A percentile compares a stretch with the other conserved stretches of the same genome.
Evolutionary conservation across 2,113 vertebrate species (phyloP).

Genomic region (Prinia subflava): DNA sequence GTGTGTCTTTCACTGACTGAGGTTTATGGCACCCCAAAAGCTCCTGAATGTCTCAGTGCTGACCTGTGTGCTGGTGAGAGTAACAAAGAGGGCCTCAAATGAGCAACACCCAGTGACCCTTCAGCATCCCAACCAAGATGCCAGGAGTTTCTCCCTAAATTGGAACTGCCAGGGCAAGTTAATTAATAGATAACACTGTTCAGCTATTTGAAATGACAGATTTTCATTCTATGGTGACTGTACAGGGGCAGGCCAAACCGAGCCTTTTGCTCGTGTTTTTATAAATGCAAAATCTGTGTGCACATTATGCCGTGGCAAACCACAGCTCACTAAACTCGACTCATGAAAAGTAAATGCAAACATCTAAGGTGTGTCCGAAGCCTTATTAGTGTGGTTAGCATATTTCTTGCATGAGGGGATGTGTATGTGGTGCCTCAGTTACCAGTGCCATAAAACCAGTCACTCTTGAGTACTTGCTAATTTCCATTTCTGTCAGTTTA

Average conservation of each 20-base stretch:
- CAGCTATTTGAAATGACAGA: fast-evolving
- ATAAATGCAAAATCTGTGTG: background rate
- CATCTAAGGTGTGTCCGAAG: background rate
- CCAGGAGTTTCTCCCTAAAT: background rate
- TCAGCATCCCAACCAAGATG: background rate
- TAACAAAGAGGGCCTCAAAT: background rate
- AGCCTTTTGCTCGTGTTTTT: background rate
- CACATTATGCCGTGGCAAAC: background rate
- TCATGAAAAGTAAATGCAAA: background rate
- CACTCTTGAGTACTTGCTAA: background rate
- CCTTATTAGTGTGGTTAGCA: background rate
- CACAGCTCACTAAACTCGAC: background rate
- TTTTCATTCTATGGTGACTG: background rate
- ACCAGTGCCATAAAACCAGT: background rate
- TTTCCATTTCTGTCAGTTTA: background rate
- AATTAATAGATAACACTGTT: background rate
- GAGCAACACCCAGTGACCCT: background rate
- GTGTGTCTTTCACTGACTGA: background rate
- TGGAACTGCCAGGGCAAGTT: background rate
- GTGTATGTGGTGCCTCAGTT: background rate
- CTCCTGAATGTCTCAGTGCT: background rate
- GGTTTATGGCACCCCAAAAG: background rate
- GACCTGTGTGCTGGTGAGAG: background rate
- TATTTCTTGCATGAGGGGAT: background rate
- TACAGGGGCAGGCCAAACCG: background rate